phyloP scores from a whole-genome alignment of 2,113 vertebrate genomes.

The Glaucidium brasilianum region DNA sequence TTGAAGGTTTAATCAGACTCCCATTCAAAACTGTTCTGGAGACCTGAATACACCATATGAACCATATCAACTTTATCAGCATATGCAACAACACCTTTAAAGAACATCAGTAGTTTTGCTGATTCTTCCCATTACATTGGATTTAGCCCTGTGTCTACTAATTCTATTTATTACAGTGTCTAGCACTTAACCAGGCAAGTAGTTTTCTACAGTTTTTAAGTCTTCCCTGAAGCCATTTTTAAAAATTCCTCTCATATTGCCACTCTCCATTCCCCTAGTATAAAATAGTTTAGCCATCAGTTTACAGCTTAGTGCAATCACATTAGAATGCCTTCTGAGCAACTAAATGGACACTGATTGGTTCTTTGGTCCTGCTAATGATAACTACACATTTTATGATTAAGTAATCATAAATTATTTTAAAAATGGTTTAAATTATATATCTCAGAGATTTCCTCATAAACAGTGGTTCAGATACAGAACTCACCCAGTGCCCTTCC shows the following conservation, averaged over 20 bases:
- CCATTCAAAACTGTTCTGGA: background rate
- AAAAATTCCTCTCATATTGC: background rate
- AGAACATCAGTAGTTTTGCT: background rate
- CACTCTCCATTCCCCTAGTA: background rate
- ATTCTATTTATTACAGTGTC: background rate
- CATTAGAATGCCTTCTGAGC: background rate
- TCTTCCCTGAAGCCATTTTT: background rate
- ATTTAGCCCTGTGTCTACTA: background rate
- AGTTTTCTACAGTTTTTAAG: background rate
- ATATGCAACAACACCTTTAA: background rate
- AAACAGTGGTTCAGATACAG: background rate
- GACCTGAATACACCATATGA: background rate
- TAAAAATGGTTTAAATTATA: background rate
- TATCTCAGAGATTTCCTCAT: background rate
- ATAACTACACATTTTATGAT: background rate
- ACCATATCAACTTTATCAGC: background rate
- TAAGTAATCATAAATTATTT: background rate
- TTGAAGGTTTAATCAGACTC: background rate
- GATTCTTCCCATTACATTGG: background rate
- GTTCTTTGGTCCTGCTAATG: background rate
- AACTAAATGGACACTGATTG: background rate
- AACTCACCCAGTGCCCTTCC: accelerated
- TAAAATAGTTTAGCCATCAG: background rate
- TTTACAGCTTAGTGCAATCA: background rate
- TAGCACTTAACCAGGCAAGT: background rate